Evolutionary conservation across 2,797 vertebrate genomes (phyloP), one percentile per base, ranked within the genome.

Genomic region (Chaunax sp.): DNA sequence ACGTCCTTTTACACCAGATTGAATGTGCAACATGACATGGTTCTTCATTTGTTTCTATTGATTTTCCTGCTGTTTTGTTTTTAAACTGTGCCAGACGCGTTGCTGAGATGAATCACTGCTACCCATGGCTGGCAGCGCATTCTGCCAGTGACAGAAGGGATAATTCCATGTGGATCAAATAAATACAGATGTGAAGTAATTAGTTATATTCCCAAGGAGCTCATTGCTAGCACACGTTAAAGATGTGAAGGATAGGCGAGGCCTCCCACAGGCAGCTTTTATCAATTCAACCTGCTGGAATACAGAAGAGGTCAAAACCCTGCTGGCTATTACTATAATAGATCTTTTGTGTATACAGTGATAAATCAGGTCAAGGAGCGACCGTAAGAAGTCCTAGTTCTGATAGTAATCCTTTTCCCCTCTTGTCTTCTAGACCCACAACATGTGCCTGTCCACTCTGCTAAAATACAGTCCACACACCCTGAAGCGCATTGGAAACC

Each of bases 151-250:
- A 97, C 96, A 98, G 97, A 98, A 97, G 96, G 96, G 96, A 96
- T 95, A 96, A 98, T 97, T 98, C 96, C 95, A 86, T 88, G 84
- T 92, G 96, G 97, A 97, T 98, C 96, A 98, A 98, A 99, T 98
- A 98, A 98, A 98, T 98, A 98, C 97, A 99, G 97, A 99, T 98
- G 97, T 97, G 96, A 93, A 95, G 96, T 99, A 98, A 99, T 98
- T 98, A 99, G 97, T 98, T 96, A 92, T 95, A 96, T 97, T 98
- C 97, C 97, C 97, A 96, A 92, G 65, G 96, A 97, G 95, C 94
- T 97, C 95, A 95, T 98, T 96, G 94, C 95, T 93, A 92, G 77
- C 87, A 80, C 94, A 94, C 95, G 95, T 95, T 97, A 97, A 97
- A 97, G 95, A 96, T 93, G 95, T 96, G 96, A 96, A 94, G 91